These are phyloP conservation scores for Serrognathus titanus DNA, from an alignment of 2,888 invertebrate species.

Conservation along the genomic window DNA sequence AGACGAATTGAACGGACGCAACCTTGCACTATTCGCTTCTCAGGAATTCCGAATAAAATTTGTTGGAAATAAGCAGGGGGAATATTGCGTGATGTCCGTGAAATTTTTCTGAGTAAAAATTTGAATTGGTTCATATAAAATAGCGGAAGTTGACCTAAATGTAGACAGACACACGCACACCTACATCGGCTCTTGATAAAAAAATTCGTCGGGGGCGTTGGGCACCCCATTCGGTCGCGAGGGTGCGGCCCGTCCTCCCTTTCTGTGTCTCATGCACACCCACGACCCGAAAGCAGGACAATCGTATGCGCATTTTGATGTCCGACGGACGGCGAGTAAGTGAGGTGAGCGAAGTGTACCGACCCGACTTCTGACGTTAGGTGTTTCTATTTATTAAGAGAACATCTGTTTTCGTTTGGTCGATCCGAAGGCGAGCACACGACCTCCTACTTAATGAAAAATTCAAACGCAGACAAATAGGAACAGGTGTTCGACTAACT, in stretches of 20 bases:
- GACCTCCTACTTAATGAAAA: neutral
- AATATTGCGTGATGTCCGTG: too few relatives aligned
- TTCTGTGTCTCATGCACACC: constrained; percentile 14
- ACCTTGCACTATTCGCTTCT: constrained; percentile 4
- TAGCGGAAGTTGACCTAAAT: too few relatives aligned
- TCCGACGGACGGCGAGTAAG: neutral
- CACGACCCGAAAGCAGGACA: constrained; percentile 13
- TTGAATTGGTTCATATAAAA: too few relatives aligned
- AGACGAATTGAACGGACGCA: constrained; percentile 17
- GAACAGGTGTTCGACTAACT: constrained; percentile 2
- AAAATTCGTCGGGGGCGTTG: constrained; percentile 16
- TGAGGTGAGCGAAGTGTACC: neutral
- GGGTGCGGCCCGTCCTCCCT: constrained; percentile 18
- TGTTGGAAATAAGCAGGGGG: neutral
- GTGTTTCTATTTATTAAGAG: neutral
- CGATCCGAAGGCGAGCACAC: neutral
- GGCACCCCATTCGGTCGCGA: constrained; percentile 13
- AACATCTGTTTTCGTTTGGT: neutral
- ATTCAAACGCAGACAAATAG: neutral
- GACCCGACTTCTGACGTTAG: neutral
- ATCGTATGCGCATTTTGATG: constrained; percentile 13
- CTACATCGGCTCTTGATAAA: neutral
- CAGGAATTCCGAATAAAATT: constrained; percentile 12
- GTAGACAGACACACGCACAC: neutral
- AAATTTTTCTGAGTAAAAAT: too few relatives aligned